These are phyloP conservation scores for Catocala fraxini DNA, from an alignment of 2,888 invertebrate genomes.

Conservation along the genomic window DNA sequence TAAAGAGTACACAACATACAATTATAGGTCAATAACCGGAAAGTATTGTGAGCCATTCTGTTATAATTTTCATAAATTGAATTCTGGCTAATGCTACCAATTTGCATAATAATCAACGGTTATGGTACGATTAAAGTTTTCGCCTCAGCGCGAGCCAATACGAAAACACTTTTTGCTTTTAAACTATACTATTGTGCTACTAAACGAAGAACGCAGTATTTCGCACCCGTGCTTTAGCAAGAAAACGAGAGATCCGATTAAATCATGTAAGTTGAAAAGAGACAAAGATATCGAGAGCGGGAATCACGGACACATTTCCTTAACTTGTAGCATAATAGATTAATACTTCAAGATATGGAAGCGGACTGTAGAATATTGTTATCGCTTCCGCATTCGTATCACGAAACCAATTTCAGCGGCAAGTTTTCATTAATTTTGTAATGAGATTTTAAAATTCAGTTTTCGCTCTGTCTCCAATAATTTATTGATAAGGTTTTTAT, in stretches of 20 bases:
- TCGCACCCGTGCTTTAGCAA: neutral
- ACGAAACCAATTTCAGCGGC: constrained; percentile 28
- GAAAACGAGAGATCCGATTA: constrained; percentile 8
- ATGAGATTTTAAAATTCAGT: constrained; percentile 29
- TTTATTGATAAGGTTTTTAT: constrained; percentile 17
- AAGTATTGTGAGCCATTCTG: constrained; percentile 57
- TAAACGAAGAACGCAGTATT: neutral
- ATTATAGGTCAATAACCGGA: constrained; percentile 65
- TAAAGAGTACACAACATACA: constrained; percentile 56
- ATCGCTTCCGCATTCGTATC: constrained; percentile 41
- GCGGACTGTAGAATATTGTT: constrained; percentile 25
- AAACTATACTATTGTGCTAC: constrained; percentile 16
- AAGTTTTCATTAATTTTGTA: constrained; percentile 39
- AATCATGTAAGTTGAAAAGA: neutral
- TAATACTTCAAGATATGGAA: constrained; percentile 40
- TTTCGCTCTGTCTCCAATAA: constrained; percentile 5
- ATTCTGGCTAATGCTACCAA: constrained; percentile 73
- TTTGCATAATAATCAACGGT: constrained; percentile 67
- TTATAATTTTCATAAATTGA: constrained; percentile 81
- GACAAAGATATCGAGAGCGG: neutral
- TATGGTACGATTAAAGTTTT: constrained; percentile 55
- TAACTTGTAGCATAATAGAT: constrained; percentile 20
- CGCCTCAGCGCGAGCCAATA: constrained; percentile 37
- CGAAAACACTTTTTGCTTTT: constrained; percentile 47
- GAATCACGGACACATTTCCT: neutral